These are phyloP conservation scores for Sycophila sp. DNA, from an alignment of 1,140 invertebrate species.

Conservation along the genomic window DNA sequence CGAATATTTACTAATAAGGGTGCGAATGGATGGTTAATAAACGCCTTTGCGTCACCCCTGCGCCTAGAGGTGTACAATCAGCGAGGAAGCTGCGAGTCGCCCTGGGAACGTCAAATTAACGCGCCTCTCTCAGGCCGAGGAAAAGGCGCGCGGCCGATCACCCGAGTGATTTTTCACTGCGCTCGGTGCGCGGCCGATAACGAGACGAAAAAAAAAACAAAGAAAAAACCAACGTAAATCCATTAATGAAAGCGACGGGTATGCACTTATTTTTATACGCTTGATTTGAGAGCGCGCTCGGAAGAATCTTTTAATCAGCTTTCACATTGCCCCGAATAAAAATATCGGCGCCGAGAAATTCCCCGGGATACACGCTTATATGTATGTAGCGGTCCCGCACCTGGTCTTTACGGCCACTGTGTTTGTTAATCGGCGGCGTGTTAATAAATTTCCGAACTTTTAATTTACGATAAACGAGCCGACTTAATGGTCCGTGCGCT, in stretches of 20 bases:
- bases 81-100: neutral
- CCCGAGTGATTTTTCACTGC: constrained; percentile 10
- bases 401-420: no score
- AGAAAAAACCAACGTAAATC: neutral
- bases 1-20: constrained; percentile 28
- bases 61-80: neutral
- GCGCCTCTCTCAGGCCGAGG: neutral
- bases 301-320: neutral
- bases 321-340: neutral
- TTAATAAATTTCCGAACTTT: no score
- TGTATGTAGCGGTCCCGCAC: no score
- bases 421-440: no score
- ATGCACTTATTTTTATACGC: neutral
- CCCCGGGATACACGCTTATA: neutral
- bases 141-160: neutral
- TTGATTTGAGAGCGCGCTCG: neutral
- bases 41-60: neutral
- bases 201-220: no score
- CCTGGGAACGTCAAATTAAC: constrained; percentile 26
- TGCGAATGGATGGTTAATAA: neutral
- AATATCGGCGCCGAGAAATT: neutral
- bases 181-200: neutral
- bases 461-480: no score
- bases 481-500: no score
- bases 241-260: neutral